phyloP scores from a whole-genome alignment of 2,797 vertebrate species.

The Sus cebifrons region DNA sequence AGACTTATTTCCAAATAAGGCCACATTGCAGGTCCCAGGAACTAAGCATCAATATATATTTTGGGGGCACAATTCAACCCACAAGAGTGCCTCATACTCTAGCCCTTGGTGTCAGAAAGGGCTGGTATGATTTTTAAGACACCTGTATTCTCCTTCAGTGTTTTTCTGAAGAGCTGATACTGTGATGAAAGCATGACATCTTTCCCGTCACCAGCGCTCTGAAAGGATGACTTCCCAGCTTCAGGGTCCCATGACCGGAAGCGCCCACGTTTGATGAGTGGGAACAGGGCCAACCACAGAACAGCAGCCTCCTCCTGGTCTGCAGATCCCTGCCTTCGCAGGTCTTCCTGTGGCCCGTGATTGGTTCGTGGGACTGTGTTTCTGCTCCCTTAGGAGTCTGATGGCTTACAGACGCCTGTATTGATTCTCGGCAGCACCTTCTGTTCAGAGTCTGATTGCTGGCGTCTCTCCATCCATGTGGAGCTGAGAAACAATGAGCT shows the following conservation, averaged over 20 bases:
- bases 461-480: background rate
- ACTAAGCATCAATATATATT: background rate
- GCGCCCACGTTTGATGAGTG: too few relatives aligned
- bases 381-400: background rate
- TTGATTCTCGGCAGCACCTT: background rate
- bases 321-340: accelerated
- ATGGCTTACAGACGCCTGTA: background rate
- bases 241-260: background rate
- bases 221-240: background rate
- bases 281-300: background rate
- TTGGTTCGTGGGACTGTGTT: background rate
- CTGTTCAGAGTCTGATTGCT: background rate
- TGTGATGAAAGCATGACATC: background rate
- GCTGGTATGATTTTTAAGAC: background rate
- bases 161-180: background rate
- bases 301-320: background rate
- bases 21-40: background rate
- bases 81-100: background rate
- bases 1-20: background rate
- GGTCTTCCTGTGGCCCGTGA: background rate
- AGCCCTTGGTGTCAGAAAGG: background rate
- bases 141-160: background rate
- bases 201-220: background rate
- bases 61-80: background rate
- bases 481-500: background rate